Base-by-base conservation (phyloP, 2,113 vertebrate species). In the Embiotoca jacksoni region DNA sequence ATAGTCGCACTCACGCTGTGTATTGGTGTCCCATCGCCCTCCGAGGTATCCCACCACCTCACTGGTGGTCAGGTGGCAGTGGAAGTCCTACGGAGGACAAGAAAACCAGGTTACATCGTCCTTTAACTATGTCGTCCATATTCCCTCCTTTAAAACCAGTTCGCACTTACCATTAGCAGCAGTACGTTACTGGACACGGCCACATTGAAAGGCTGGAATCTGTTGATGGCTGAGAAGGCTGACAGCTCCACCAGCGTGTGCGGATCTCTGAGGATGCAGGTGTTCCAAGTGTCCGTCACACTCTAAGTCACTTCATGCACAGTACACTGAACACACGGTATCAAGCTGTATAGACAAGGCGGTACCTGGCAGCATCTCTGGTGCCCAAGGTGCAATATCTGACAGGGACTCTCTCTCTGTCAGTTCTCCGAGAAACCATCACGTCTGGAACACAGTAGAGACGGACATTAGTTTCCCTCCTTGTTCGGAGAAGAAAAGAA, bases 41-140 rank as follows among this genome's bases (percentile, higher is more conserved):
- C 97, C 98, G n/a, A 99, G 95, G 89, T 98, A 98, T 2, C 97
- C 98, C 82, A 98, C 97, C 33, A 99, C 97, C 90, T 99, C 97
- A 0, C 98, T 99, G 59, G 94, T 93, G 0, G 97, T 99, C 93
- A 99, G 84, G 93, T 99, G 98, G 90, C 98, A 98, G 91, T 99
- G 98, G 90, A 99, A 99, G 88, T 99, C 98, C 98, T 95, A 64
- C 11, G 11, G 36, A 37, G 11, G 30, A 67, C 16, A 74, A 57
- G 23, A 23, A 55, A 72, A 31, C 2, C 10, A 63, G 7, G 5
- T 9, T 33, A 30, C 3, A 31, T 15, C 15, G 7, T 37, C 23
- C 37, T 2, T 39, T 36, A 31, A 31, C 7, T 62, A 3, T 8
- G 6, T 49, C 15, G 13, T 31, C 3, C 8, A 7, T 11, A 5